Evolutionary conservation across 1,140 invertebrate genomes (phyloP).

Genomic region (Ceratina japonica): DNA sequence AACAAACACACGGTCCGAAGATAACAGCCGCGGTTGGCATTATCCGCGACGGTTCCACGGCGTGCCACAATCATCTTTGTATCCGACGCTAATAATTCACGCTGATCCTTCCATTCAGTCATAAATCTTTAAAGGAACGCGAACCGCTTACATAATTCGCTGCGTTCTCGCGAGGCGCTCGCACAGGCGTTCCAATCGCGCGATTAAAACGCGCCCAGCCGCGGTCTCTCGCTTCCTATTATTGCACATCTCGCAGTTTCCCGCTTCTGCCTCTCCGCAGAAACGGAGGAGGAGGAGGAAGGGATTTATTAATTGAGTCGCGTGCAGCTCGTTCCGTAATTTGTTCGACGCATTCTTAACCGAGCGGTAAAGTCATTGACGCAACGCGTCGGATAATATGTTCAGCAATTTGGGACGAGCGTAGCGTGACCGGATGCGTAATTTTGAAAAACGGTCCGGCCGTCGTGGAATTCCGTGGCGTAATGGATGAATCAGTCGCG

Average conservation of each 20-base stretch:
- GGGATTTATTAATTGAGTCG: conserved; percentile 51
- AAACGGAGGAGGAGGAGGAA: neutral
- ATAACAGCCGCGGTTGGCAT: conserved; percentile 6
- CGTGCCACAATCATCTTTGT: conserved; percentile 12
- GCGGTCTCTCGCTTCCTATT: conserved; percentile 32
- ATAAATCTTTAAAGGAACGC: conserved; percentile 33
- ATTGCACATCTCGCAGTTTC: neutral
- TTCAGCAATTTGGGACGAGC: conserved; percentile 43
- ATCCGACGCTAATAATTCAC: conserved; percentile 27
- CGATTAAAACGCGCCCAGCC: conserved; percentile 39
- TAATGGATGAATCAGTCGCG: conserved; percentile 4
- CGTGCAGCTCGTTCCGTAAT: conserved; percentile 45
- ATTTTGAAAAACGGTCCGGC: conserved; percentile 57
- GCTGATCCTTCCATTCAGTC: conserved; percentile 32
- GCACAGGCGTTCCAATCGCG: conserved; percentile 40
- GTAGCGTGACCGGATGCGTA: conserved; percentile 60
- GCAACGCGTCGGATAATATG: conserved; percentile 54
- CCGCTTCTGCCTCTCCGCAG: neutral
- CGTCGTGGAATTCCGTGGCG: conserved; percentile 46
- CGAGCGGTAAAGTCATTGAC: conserved; percentile 55
- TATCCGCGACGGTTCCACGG: neutral
- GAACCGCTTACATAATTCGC: conserved; percentile 30
- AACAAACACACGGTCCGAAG: neutral
- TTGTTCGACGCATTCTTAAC: conserved; percentile 43
- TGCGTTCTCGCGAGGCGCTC: conserved; percentile 4